Conservation (phyloP, 1,140 invertebrate species). For the Copidosoma floridanum region DNA sequence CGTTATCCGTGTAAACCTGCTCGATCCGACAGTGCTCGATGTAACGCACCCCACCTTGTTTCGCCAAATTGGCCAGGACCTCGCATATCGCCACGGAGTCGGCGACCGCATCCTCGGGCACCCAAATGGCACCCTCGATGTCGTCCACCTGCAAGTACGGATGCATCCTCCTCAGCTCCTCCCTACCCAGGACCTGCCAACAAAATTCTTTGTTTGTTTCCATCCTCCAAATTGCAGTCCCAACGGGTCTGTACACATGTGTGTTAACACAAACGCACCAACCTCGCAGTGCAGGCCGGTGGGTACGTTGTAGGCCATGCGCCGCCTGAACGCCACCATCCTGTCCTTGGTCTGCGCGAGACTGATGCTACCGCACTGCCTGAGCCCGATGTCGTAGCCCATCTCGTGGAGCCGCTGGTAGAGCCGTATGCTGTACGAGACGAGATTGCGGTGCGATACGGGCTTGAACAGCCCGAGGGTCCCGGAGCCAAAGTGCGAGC, state of each 20-base stretch:
- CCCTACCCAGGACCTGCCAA: slow-evolving; percentile 44
- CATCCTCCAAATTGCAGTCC: neutral
- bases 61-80: slow-evolving; percentile 61
- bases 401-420: slow-evolving; percentile 64
- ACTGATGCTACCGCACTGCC: slow-evolving; percentile 69
- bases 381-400: slow-evolving; percentile 65
- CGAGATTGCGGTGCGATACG: slow-evolving; percentile 60
- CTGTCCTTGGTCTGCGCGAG: slow-evolving; percentile 72
- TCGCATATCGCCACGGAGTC: slow-evolving; percentile 65
- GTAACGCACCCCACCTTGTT: slow-evolving; percentile 62
- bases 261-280: no score
- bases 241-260: neutral
- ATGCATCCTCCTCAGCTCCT: slow-evolving; percentile 57
- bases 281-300: slow-evolving; percentile 61
- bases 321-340: slow-evolving; percentile 64
- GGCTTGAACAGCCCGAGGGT: slow-evolving; percentile 64
- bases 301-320: slow-evolving; percentile 61
- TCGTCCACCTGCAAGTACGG: slow-evolving; percentile 67
- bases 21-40: slow-evolving; percentile 63
- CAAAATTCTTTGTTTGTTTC: neutral
- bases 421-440: slow-evolving; percentile 63
- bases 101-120: slow-evolving; percentile 72
- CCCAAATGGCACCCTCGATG: slow-evolving; percentile 70
- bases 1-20: slow-evolving; percentile 62
- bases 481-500: slow-evolving; percentile 68